These are phyloP conservation scores for Mus minutoides DNA, from an alignment of 2,797 vertebrate species.

Conservation along the genomic window DNA sequence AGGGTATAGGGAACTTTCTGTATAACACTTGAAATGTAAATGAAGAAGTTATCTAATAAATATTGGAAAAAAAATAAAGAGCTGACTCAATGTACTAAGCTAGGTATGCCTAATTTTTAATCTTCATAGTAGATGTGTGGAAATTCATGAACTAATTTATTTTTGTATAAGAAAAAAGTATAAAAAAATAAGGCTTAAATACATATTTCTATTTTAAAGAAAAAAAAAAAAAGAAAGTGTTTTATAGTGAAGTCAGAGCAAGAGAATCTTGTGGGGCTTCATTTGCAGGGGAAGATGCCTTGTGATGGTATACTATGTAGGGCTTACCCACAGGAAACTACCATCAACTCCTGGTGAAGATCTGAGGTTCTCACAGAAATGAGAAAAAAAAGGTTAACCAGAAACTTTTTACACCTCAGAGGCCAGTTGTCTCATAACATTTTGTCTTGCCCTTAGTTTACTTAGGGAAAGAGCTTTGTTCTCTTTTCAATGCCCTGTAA, in stretches of 20 bases:
- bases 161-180: background rate
- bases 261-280: background rate
- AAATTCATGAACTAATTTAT: background rate
- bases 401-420: background rate
- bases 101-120: background rate
- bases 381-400: background rate
- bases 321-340: background rate
- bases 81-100: background rate
- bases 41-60: no score
- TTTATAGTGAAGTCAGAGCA: background rate
- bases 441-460: background rate
- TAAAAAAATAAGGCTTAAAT: no score
- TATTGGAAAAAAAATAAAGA: no score
- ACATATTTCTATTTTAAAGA: no score
- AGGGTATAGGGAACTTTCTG: no score
- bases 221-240: background rate
- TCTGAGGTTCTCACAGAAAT: background rate
- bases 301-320: background rate
- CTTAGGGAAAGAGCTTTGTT: background rate
- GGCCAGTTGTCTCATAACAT: no score
- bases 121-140: background rate
- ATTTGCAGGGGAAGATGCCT: background rate
- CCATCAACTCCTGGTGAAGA: background rate
- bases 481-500: background rate
- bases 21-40: no score